Base-by-base conservation (phyloP, 2,888 invertebrate species). In the Listrodromus nycthemerus region DNA sequence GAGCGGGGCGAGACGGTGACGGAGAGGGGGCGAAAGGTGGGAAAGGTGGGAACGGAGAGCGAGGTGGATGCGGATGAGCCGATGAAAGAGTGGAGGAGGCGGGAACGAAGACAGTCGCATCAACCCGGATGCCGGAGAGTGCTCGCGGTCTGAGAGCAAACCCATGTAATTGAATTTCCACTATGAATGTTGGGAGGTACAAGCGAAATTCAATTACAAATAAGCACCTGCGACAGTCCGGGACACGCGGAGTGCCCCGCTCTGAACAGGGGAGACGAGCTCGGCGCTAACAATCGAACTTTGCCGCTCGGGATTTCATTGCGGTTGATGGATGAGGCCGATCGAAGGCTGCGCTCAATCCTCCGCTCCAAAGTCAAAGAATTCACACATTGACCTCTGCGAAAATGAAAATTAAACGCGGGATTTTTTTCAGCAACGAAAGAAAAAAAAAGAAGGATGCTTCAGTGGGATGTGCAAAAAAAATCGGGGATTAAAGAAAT, bases 91-190 rank as follows among this genome's bases (percentile, higher is more conserved):
- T 66, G 10, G 8, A 74, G 55, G 33, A n/a, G n/a, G n/a, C n/a
- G n/a, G 71, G 50, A 30, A 65, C 37, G 21, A 74, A 83, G 69
- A 82, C 74, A 73, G 70, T 63, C 50, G 27, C 37, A 78, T 82
- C 74, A 13, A 69, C 86, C 82, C 66, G 83, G 87, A 87, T 86
- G 86, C 41, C 13, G 86, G 84, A 87, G 82, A 89, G 55, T 73
- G 82, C 86, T 87, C 86, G 89, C 86, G 86, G 86, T 88, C 87
- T 84, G 86, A 87, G 87, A 87, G 89, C 88, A 91, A 90, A 91
- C 90, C 89, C 87, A 86, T 86, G 85, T 91, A 91, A 91, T 90
- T 88, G 89, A 89, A 91, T 91, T 90, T 88, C 87, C 84, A 63
- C 77, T 78, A 79, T 79, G 84, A 87, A 88, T 85, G 86, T 77